A percentile compares a stretch with the other conserved stretches of the same genome.
These are phyloP conservation scores for Melanargia galathea DNA, from an alignment of 2,888 invertebrate genomes.

Conservation along the genomic window DNA sequence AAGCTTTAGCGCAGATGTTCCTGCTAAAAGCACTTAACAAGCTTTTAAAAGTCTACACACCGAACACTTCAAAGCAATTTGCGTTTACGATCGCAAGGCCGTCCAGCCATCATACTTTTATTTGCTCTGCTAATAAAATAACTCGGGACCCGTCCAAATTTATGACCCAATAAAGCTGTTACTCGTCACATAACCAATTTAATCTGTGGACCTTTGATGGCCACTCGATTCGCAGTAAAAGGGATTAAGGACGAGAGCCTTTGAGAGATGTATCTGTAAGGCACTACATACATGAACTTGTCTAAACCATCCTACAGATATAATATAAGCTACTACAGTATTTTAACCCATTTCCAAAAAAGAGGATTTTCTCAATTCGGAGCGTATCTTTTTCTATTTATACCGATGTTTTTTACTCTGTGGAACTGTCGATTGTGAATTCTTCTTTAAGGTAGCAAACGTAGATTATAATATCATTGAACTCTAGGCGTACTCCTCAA, in stretches of 20 bases:
- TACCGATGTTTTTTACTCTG: no score
- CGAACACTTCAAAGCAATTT: constrained; percentile 51
- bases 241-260: constrained; percentile 39
- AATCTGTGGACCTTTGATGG: constrained; percentile 55
- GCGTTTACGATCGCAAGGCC: constrained; percentile 54
- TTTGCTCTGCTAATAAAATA: constrained; percentile 71
- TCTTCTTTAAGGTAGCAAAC: no score
- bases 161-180: constrained; percentile 69
- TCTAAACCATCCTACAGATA: neutral
- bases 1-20: constrained; percentile 12
- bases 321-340: neutral
- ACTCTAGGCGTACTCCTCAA: no score
- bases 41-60: constrained; percentile 19
- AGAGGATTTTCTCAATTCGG: no score
- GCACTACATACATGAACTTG: neutral
- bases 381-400: no score
- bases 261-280: constrained; percentile 26
- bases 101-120: constrained; percentile 50
- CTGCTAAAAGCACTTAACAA: constrained; percentile 19
- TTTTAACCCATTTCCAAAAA: no score
- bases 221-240: constrained; percentile 46
- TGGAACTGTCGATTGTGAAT: no score
- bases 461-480: no score
- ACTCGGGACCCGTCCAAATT: constrained; percentile 55
- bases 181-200: constrained; percentile 70